Base-by-base conservation (phyloP, 2,113 vertebrate species). In the Caranx melampygus region DNA sequence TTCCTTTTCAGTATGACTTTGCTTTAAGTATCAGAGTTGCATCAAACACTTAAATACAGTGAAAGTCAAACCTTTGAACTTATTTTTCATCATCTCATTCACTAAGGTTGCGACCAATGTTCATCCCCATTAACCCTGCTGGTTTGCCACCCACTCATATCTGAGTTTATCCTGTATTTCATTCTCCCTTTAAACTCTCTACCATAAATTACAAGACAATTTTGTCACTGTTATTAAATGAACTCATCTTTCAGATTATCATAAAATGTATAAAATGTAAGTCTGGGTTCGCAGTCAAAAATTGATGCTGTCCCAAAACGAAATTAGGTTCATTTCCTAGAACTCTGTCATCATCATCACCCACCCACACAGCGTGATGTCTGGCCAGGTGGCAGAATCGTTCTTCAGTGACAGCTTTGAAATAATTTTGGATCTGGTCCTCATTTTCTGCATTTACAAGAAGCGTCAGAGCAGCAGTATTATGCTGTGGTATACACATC, bases 291-390 rank as follows among this genome's bases (percentile, higher is more conserved):
- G 34, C 18, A 37, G n/a, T 66, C 18, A 64, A 45, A 13, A 73
- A 8, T 18, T 65, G 42, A 58, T 26, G 26, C 54, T 78, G 11
- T n/a, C 26, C n/a, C 42, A 55, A 47, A 77, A 84, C 57, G 55
- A 69, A 61, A 72, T 86, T 45, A 49, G 64, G 26, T 74, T 66
- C 4, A 79, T 81, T 63, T 88, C 58, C 40, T 34, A 52, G 70
- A 57, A 77, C 54, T 76, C 37, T 78, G 69, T 79, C 69, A 84
- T 71, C 63, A 64, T 51, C 64, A 34, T 51, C 61, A 26, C 57
- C 72, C 59, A 74, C 84, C 85, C 69, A 74, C 79, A 83, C 85
- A 84, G 51, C 55, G 51, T 75, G 58, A 78, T 72, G 76, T 79
- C 75, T 75, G 49, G 49, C 75, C 74, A 85, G 81, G 79, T 47